Evolutionary conservation across 2,113 vertebrate species (phyloP).

Genomic region (Lagopus muta): DNA sequence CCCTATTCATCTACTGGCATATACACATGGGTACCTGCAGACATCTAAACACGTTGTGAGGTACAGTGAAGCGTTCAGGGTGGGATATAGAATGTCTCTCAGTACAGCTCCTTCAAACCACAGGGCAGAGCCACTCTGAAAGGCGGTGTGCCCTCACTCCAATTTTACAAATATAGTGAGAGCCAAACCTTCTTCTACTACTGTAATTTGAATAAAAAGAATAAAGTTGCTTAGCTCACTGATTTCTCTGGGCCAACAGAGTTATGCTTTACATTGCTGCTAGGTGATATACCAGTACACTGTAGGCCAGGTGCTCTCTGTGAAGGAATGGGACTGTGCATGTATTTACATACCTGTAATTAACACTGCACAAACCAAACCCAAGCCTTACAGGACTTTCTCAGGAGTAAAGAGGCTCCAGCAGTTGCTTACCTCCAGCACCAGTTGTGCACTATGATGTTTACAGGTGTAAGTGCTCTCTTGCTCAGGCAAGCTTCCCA

Average conservation of each 20-base stretch:
- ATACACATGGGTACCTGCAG: background rate
- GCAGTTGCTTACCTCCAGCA: background rate
- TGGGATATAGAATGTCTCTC: too few relatives aligned
- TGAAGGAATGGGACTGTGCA: background rate
- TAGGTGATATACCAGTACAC: background rate
- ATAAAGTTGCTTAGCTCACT: background rate
- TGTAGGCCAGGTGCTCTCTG: background rate
- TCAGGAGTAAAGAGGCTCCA: constrained; percentile 14
- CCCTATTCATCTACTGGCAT: background rate
- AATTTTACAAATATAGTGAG: rapidly evolving
- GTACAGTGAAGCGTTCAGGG: background rate
- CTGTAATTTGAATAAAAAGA: background rate
- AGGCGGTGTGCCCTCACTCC: background rate
- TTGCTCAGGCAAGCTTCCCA: constrained; percentile 1
- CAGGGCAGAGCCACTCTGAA: background rate
- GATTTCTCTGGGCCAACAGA: background rate
- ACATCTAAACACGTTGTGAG: background rate
- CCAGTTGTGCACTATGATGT: background rate
- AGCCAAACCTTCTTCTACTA: background rate
- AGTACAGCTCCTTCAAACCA: background rate
- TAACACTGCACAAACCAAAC: background rate
- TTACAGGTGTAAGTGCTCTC: background rate
- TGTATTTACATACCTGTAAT: background rate
- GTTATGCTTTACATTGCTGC: background rate
- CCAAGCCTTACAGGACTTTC: background rate